Evolutionary conservation across 2,113 vertebrate species (phyloP), one percentile per base, ranked within the genome.

Genomic region (Pluvianellus socialis): DNA sequence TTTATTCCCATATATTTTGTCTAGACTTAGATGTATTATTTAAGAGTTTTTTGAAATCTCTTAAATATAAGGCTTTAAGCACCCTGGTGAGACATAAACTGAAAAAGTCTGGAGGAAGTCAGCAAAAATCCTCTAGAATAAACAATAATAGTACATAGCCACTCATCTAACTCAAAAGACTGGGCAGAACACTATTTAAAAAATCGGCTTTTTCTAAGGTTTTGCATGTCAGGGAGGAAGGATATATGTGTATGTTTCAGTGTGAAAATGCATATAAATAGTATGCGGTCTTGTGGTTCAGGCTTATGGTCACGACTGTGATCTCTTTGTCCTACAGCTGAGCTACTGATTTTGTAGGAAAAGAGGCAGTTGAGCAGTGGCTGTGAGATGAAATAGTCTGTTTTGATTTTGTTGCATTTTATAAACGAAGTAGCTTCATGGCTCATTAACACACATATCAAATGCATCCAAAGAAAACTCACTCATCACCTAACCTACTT

Each of bases 1-100:
- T 97, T 96, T 96, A 90, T 97, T 96, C 80, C 90, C 96, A 95
- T 96, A 94, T 97, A 96, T 97, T 96, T 98, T 97, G 89, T 95
- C 93, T 96, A 92, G 91, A 95, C 90, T 92, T 94, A 90, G 77
- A 93, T 94, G 91, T 72, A 95, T 96, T 97, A 82, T 80, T 94
- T 88, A 92, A 85, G 74, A 95, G 58, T 30, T 87, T 96, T 85
- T 96, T 97, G 49, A 91, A 97, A 94, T 94, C 73, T 55, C 82
- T 96, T 92, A 91, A 91, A 95, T 94, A 89, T 74, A 96, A 96
- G 55, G 33, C 55, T 90, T 35, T 94, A 65, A 58, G 62, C 91
- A 87, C 90, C 94, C 91, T 97, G 87, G 68, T 97, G 88, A 97
- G 91, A 96, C 83, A 95, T 93, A 76, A 98, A 94, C 79, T 95